Evolutionary conservation across 30 jellyfish, hydroid and myxozoan species (phyloP).

Genomic region (Clytia hemisphaerica): DNA sequence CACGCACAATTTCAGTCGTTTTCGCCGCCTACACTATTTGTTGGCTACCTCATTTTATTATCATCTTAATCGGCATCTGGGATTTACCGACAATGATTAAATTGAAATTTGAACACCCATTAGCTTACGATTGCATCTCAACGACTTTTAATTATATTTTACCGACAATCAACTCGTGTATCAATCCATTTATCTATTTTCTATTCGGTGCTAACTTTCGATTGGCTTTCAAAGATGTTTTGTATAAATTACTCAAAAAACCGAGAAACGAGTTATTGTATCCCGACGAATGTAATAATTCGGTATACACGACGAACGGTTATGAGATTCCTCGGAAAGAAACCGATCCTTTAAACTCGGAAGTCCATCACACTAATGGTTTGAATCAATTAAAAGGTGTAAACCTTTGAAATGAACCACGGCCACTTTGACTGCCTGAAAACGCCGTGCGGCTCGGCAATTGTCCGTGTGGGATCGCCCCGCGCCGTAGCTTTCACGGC

Average conservation of each 20-base stretch:
- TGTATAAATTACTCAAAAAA: constrained; percentile 1
- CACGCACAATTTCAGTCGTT: constrained; percentile 1
- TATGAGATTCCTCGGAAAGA: too few species aligned
- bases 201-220: constrained; percentile 30
- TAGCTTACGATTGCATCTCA: constrained; percentile 11
- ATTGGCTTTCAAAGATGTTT: constrained; percentile 9
- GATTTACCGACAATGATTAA: not conserved
- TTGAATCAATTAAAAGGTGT: too few species aligned
- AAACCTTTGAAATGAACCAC: too few species aligned
- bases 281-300: not conserved
- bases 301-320: too few species aligned
- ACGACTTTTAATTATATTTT: constrained; percentile 5
- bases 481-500: too few species aligned
- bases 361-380: too few species aligned
- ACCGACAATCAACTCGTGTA: constrained; percentile 12
- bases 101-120: not conserved
- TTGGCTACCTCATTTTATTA: constrained; percentile 26
- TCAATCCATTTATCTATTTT: constrained; percentile 29
- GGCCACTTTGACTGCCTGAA: too few species aligned
- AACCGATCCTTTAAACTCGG: too few species aligned
- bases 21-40: constrained; percentile 23
- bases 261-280: not conserved
- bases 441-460: too few species aligned
- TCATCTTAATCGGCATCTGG: constrained; percentile 15
- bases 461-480: too few species aligned